Evolutionary conservation across 2,113 vertebrate genomes (phyloP).

Genomic region (Calidris pugnax): DNA sequence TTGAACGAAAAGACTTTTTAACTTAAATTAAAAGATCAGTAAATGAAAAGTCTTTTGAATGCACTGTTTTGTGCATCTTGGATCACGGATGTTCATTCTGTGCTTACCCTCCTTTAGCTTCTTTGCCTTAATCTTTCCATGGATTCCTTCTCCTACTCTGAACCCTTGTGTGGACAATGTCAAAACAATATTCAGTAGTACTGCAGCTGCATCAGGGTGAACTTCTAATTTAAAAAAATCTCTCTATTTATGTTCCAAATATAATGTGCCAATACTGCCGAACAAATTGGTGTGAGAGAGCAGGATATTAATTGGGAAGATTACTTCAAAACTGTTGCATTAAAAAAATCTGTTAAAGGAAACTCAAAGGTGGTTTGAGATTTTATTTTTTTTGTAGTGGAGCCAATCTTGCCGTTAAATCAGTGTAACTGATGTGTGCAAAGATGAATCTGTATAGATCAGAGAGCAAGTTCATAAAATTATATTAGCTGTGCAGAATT

Average conservation of each 20-base stretch:
- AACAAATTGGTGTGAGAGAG: background rate
- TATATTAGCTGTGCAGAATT: background rate
- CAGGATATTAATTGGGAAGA: background rate
- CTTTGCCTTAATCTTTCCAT: background rate
- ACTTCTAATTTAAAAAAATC: background rate
- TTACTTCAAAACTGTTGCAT: background rate
- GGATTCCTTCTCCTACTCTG: background rate
- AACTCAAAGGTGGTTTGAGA: background rate
- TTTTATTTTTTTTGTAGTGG: background rate
- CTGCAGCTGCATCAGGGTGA: background rate
- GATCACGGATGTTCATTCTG: background rate
- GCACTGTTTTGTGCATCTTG: background rate
- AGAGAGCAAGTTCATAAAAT: background rate
- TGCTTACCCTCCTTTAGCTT: background rate
- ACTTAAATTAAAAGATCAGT: background rate
- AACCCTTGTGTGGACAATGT: background rate
- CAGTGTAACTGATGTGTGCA: background rate
- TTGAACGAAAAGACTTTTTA: background rate
- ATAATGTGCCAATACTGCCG: background rate
- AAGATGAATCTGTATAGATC: background rate
- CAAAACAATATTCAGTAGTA: background rate
- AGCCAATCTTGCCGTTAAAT: background rate
- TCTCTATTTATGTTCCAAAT: constrained; percentile 6
- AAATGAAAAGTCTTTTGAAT: background rate
- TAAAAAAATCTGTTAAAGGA: background rate